Evolutionary conservation across 2,888 invertebrate genomes (phyloP).

Genomic region (Pollenia labialis): DNA sequence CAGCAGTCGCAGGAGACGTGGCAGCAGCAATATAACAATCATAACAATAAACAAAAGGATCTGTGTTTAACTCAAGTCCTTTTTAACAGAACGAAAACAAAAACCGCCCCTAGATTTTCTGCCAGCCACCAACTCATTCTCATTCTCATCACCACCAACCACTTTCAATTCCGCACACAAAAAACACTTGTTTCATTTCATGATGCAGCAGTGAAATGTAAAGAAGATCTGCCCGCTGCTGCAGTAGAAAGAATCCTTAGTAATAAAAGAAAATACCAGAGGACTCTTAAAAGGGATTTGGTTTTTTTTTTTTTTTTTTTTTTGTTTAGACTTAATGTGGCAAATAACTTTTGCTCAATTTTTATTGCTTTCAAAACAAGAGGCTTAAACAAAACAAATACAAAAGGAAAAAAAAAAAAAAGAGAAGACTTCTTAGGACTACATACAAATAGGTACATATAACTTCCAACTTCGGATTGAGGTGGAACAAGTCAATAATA

Average conservation of each 20-base stretch:
- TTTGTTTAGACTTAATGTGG: slow-evolving; percentile 68
- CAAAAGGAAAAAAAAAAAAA: slow-evolving; percentile 50
- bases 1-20: slow-evolving; percentile 22
- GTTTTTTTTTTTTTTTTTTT: slow-evolving; percentile 15
- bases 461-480: background rate
- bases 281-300: slow-evolving; percentile 60
- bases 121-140: slow-evolving; percentile 39
- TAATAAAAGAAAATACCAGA: slow-evolving; percentile 58
- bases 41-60: slow-evolving; percentile 72
- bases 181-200: slow-evolving; percentile 60
- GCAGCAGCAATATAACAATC: slow-evolving; percentile 68
- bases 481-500: slow-evolving; percentile 68
- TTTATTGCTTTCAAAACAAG: slow-evolving; percentile 82
- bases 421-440: slow-evolving; percentile 9
- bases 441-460: background rate
- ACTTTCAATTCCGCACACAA: slow-evolving; percentile 41
- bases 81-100: slow-evolving; percentile 46
- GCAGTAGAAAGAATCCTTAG: slow-evolving; percentile 14
- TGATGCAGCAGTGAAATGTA: slow-evolving; percentile 35
- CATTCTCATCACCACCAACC: slow-evolving; percentile 24
- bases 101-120: slow-evolving; percentile 66
- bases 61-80: slow-evolving; percentile 61
- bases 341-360: slow-evolving; percentile 73
- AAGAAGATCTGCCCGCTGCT: slow-evolving; percentile 13
- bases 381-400: slow-evolving; percentile 79